Conservation (phyloP, 2,888 invertebrate species). For the Acanthoscelides obtectus region DNA sequence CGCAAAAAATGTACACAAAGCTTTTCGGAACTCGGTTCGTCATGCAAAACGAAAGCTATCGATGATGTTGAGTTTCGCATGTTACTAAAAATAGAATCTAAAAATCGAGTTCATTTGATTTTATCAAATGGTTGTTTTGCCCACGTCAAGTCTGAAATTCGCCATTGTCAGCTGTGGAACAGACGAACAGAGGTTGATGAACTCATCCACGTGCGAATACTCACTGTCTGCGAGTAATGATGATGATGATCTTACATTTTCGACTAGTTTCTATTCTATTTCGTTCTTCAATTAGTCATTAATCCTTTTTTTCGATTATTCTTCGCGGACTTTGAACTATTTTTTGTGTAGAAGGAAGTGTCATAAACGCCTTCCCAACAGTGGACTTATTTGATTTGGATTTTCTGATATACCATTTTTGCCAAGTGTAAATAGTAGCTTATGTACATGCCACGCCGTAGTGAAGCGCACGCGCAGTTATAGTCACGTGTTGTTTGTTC, state of each 20-base stretch:
- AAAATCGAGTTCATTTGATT: not conserved
- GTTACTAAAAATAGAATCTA: not conserved
- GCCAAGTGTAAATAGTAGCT: no score
- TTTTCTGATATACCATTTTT: no score
- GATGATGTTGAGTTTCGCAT: no score
- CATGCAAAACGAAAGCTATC: no score
- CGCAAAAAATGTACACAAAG: no score
- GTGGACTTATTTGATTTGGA: no score
- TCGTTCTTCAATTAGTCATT: not conserved
- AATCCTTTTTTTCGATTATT: not conserved
- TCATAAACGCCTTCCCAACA: no score
- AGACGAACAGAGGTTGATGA: not conserved
- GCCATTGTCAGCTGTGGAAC: not conserved
- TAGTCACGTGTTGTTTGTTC: no score
- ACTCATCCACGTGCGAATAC: not conserved
- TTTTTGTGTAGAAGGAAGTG: not conserved
- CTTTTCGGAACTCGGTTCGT: no score
- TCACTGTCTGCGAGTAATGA: not conserved
- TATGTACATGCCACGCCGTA: no score
- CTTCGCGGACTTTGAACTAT: not conserved
- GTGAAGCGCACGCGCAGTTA: no score
- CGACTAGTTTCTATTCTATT: not conserved
- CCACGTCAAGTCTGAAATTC: not conserved
- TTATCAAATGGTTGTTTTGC: not conserved
- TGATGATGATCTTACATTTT: not conserved